phyloP scores from a whole-genome alignment of 2,113 vertebrate species.

The Labeo rohita region DNA sequence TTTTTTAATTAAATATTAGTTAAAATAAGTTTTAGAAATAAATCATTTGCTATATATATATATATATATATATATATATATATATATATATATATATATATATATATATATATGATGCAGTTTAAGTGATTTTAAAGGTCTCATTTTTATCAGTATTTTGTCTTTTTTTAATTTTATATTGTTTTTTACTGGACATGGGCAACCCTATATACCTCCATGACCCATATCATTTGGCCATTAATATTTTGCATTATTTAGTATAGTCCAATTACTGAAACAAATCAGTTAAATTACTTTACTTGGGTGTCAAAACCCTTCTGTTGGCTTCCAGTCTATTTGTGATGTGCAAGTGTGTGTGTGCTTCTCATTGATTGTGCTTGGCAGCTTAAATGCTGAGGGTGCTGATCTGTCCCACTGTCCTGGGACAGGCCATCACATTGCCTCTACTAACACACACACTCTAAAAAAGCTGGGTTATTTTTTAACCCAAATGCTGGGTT shows the following conservation, averaged over 20 bases:
- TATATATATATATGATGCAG: not conserved
- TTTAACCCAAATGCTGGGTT: too few relatives aligned
- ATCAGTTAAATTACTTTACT: not conserved
- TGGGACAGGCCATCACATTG: not conserved
- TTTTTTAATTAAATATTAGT: not conserved
- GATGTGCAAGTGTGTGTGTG: not conserved
- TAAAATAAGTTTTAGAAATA: not conserved
- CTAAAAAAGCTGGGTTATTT: too few relatives aligned
- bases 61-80: too few relatives aligned
- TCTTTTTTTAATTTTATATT: not conserved
- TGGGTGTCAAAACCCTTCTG: not conserved
- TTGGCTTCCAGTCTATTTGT: not conserved
- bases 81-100: too few relatives aligned
- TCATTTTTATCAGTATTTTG: not conserved
- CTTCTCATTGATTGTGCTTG: not conserved
- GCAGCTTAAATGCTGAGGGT: conserved; percentile 4
- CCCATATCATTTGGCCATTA: not conserved
- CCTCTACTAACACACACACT: not conserved
- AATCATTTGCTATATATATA: not conserved
- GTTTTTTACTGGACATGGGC: not conserved
- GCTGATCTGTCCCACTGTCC: not conserved
- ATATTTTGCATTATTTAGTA: not conserved
- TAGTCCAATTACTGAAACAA: not conserved
- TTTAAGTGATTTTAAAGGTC: not conserved
- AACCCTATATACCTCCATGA: not conserved